A percentile compares a stretch with the other conserved stretches of the same genome.
Conservation (phyloP, 1,140 invertebrate species). For the Dendroctonus valens region DNA sequence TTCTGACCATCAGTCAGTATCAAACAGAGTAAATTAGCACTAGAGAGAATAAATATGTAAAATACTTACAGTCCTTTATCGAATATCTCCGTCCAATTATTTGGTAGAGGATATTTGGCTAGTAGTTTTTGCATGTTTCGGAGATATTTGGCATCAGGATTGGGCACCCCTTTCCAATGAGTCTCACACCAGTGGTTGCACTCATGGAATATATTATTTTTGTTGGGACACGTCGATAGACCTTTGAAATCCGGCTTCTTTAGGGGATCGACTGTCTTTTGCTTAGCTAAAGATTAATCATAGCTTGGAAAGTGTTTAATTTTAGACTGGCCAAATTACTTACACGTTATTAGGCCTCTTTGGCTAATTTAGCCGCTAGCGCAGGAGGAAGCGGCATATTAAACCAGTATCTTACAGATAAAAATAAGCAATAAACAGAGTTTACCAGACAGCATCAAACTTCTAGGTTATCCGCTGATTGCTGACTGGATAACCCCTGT, state of each 20-base stretch:
- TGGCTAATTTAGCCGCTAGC: conserved; percentile 79
- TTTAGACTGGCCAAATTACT: conserved; percentile 29
- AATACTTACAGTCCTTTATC: conserved; percentile 75
- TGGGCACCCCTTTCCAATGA: conserved; percentile 75
- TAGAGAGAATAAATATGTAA: not conserved
- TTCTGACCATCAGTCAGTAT: too few species aligned
- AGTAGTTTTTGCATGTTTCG: conserved; percentile 73
- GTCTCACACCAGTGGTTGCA: conserved; percentile 88
- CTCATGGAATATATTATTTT: conserved; percentile 92
- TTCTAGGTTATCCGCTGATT: too few species aligned
- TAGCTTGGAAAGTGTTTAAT: not conserved
- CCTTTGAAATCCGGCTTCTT: conserved; percentile 58
- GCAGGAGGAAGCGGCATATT: conserved; percentile 85
- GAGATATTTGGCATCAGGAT: conserved; percentile 74
- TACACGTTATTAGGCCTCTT: conserved; percentile 72
- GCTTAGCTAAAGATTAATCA: conserved; percentile 36
- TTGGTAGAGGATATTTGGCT: conserved; percentile 87
- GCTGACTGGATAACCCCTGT: too few species aligned
- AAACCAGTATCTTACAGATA: not conserved
- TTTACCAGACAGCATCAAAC: too few species aligned
- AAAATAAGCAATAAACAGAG: too few species aligned
- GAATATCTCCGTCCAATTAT: conserved; percentile 91
- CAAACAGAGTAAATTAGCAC: too few species aligned
- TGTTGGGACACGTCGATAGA: conserved; percentile 90
- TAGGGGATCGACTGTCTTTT: conserved; percentile 39